A percentile compares a stretch with the other conserved stretches of the same genome.
These are phyloP conservation scores for Ptychobarbus kaznakovi DNA, from an alignment of 2,797 vertebrate species.

Conservation along the genomic window DNA sequence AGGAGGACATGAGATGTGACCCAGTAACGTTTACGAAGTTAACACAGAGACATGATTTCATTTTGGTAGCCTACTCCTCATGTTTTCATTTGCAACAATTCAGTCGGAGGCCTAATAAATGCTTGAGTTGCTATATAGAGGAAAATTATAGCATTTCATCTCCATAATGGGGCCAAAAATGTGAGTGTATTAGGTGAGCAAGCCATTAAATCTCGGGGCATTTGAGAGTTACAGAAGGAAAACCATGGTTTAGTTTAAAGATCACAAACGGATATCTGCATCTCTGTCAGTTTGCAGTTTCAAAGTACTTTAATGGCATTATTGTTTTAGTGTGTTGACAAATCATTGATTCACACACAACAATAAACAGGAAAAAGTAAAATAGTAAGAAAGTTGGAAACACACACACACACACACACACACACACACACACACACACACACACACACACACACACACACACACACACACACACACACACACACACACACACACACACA, in stretches of 20 bases:
- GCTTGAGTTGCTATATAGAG: background rate
- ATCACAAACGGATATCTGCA: background rate
- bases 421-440: background rate
- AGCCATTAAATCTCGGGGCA: background rate
- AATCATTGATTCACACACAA: background rate
- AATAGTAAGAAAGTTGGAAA: background rate
- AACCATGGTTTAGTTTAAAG: background rate
- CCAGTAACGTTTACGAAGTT: slow-evolving; percentile 51
- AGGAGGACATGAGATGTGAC: slow-evolving; percentile 39
- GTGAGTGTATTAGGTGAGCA: background rate
- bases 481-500: background rate
- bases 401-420: background rate
- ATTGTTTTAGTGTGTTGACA: background rate
- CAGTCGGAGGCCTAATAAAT: background rate
- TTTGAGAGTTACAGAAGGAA: background rate
- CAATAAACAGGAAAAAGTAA: background rate
- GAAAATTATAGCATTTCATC: slow-evolving; percentile 3
- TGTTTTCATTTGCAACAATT: slow-evolving; percentile 23
- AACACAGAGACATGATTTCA: slow-evolving; percentile 38
- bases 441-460: background rate
- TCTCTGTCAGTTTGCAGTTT: no score
- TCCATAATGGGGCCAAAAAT: slow-evolving; percentile 1
- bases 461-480: background rate
- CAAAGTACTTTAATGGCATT: background rate
- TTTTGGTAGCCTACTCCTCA: background rate